Evolutionary conservation across 2,888 invertebrate genomes (phyloP), one percentile per base, ranked within the genome.

Genomic region (Euclidia mi): DNA sequence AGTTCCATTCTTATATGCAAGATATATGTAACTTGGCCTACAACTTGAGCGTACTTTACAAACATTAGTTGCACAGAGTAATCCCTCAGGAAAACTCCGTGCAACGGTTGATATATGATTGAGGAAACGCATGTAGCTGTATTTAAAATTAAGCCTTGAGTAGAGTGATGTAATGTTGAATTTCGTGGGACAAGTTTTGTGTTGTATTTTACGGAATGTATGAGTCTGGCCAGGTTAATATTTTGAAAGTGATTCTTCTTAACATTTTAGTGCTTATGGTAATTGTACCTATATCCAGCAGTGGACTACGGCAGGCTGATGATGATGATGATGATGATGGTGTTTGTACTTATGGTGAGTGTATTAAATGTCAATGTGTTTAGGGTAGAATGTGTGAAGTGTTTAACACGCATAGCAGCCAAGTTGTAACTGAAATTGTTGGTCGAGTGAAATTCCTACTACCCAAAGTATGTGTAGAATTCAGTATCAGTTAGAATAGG

Each of bases 81-180:
- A 34, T 56, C 40, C 43, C 35, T n/a, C n/a, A 42, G 34, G 25
- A 61, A 15, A 52, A 65, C 47, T 65, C 53, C 44, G 32, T 35
- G 17, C 47, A 64, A 28, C 14, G 10, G 7, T 40, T 52, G 56
- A 61, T 57, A 35, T 51, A 63, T 56, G 47, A 28, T 32, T 9
- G 35, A 47, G 47, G 25, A 41, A 48, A 17, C 11, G 42, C 1
- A n/a, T 10, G n/a, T 1, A 47, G 17, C 17, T 14, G 10, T 43
- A 28, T 25, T 42, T 20, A 1, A 43, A 43, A 43, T 38, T 44
- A 10, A 32, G 20, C 38, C 20, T 55, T 57, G 6, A 37, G 4
- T 9, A n/a, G 17, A 9, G 12, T 41, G 2, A 0, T 0, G 0
- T 42, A 51, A 38, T 38, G 45, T 51, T 44, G 9, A 43, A 64